Conservation (phyloP, 92 coral and sea anemone genomes). For the Scolanthus callimorphus region DNA sequence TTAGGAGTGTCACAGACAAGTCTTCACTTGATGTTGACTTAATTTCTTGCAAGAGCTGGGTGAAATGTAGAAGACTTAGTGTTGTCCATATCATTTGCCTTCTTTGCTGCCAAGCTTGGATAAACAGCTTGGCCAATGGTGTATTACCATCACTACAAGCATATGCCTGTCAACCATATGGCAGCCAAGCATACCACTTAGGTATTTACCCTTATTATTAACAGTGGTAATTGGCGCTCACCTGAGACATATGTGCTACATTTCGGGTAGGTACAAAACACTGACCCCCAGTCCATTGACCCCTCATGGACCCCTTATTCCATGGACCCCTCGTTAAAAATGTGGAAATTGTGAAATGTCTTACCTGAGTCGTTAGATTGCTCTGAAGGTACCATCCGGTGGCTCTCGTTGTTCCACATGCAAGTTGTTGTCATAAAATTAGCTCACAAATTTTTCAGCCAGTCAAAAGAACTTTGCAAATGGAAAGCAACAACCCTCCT, state of each 20-base stretch:
- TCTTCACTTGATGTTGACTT: background rate
- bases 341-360: too few relatives aligned
- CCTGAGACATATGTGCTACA: too few relatives aligned
- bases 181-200: constrained; percentile 70
- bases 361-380: too few relatives aligned
- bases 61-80: background rate
- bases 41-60: background rate
- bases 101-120: constrained; percentile 69
- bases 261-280: too few relatives aligned
- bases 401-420: too few relatives aligned
- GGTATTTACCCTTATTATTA: constrained; percentile 42
- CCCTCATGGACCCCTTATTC: background rate
- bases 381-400: too few relatives aligned
- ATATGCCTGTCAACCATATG: constrained; percentile 86
- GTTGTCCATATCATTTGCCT: constrained; percentile 32
- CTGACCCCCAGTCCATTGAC: background rate
- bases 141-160: constrained; percentile 62
- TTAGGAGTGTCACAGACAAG: background rate
- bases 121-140: constrained; percentile 76
- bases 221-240: too few relatives aligned
- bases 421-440: too few relatives aligned
- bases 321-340: too few relatives aligned
- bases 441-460: too few relatives aligned
- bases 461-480: too few relatives aligned
- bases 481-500: too few relatives aligned